A percentile compares a stretch with the other conserved stretches of the same genome.
These are phyloP conservation scores for Empidonax traillii DNA, from an alignment of 2,113 vertebrate species.

Conservation along the genomic window DNA sequence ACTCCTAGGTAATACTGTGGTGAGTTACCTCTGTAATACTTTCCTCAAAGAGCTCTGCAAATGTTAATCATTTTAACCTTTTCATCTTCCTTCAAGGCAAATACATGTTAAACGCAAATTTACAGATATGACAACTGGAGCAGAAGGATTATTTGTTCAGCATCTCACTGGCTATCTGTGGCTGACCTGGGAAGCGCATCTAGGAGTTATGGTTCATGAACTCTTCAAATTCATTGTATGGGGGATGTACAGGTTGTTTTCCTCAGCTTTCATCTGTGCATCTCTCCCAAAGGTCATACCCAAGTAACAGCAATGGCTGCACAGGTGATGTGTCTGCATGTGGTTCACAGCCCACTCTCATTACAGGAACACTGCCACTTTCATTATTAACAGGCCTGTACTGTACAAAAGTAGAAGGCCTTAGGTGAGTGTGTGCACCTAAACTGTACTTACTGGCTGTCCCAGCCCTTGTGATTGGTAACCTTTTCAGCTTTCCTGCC, in stretches of 20 bases:
- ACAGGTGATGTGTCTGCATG: not conserved
- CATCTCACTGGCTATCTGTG: not conserved
- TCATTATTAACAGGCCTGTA: not conserved
- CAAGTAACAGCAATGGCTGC: not conserved
- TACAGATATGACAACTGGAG: not conserved
- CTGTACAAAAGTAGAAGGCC: fast-evolving
- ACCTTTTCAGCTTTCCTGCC: not conserved
- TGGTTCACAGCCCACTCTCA: not conserved
- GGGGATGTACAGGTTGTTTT: not conserved
- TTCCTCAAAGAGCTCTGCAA: not conserved
- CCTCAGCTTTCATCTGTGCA: not conserved
- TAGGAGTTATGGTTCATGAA: not conserved
- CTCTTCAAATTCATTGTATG: not conserved
- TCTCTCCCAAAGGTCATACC: not conserved
- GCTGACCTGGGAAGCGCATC: not conserved
- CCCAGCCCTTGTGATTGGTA: not conserved
- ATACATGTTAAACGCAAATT: not conserved
- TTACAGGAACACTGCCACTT: not conserved
- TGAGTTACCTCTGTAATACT: not conserved
- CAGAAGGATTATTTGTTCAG: not conserved
- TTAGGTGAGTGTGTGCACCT: not conserved
- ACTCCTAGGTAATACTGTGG: not conserved
- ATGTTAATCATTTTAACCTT: not conserved
- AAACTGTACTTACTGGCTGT: not conserved
- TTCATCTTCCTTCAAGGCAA: not conserved